A percentile compares a stretch with the other conserved stretches of the same genome.
Conservation (phyloP, 2,113 vertebrate genomes). For the Seriola quinqueradiata region DNA sequence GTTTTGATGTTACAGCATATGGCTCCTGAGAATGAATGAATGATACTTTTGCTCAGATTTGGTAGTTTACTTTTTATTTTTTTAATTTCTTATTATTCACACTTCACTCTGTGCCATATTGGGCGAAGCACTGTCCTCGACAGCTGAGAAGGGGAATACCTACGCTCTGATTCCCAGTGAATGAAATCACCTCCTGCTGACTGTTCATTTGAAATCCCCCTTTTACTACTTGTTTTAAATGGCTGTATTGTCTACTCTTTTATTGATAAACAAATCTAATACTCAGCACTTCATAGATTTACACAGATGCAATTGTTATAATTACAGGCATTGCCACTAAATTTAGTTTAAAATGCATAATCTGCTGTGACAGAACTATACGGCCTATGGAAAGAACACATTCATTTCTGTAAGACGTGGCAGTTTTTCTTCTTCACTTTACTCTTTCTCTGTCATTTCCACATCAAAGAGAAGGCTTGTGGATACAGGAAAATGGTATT, state of each 20-base stretch:
- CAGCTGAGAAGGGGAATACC: conserved; percentile 70
- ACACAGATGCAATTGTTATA: background rate
- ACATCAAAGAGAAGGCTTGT: conserved; percentile 30
- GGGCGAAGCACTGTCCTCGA: conserved; percentile 9
- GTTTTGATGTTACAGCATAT: conserved; percentile 3
- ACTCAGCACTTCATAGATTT: background rate
- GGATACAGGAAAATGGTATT: background rate
- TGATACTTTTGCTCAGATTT: background rate
- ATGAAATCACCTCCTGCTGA: conserved; percentile 59
- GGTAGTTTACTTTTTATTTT: background rate
- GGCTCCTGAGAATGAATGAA: background rate
- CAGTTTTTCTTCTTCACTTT: background rate
- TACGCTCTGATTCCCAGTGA: conserved; percentile 44
- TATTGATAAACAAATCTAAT: background rate
- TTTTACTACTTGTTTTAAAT: conserved; percentile 32
- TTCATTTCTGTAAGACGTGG: background rate
- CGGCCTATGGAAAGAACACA: background rate
- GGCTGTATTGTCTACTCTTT: conserved; percentile 11
- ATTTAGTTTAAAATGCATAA: background rate
- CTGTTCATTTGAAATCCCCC: conserved; percentile 53
- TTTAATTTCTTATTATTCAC: background rate
- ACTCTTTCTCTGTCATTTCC: conserved; percentile 5
- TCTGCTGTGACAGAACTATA: background rate
- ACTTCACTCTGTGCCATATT: background rate
- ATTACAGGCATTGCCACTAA: background rate